Percentiles rank a stretch among this genome's conserved stretches.
phyloP scores from a whole-genome alignment of 2,797 vertebrate genomes.

The Macrochelys suwanniensis region DNA sequence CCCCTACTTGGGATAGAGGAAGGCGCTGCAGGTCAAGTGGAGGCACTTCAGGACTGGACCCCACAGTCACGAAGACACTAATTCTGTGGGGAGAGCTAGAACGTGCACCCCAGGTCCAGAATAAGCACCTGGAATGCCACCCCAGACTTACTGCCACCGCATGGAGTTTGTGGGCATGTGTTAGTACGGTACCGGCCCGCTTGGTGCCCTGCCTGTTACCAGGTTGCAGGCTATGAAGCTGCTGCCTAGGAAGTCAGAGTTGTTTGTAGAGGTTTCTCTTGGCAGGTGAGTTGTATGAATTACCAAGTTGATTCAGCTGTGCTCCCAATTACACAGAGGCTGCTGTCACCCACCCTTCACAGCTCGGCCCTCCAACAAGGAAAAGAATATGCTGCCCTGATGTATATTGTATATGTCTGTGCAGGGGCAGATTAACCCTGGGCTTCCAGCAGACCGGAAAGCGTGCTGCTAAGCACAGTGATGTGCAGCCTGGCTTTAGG shows the following conservation, averaged over 20 bases:
- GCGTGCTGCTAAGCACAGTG: background rate
- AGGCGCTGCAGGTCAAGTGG: background rate
- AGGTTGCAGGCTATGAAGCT: background rate
- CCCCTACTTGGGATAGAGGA: background rate
- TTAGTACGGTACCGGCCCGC: background rate
- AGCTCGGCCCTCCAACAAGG: background rate
- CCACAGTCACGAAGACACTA: background rate
- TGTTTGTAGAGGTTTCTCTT: background rate
- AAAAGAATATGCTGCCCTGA: background rate
- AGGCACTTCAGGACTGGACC: background rate
- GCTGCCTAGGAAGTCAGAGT: background rate
- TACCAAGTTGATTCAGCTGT: background rate
- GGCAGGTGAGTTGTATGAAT: background rate
- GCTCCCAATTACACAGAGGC: background rate
- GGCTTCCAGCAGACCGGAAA: background rate
- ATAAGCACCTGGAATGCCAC: background rate
- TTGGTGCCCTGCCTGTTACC: background rate
- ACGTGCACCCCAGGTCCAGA: background rate
- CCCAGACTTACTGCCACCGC: background rate
- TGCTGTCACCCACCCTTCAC: background rate
- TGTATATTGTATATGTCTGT: background rate
- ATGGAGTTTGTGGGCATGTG: background rate
- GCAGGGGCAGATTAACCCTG: background rate
- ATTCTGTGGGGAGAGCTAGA: background rate
- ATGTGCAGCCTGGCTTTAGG: background rate